A percentile compares a stretch with the other conserved stretches of the same genome.
These are phyloP conservation scores for Saccopteryx bilineata DNA, from an alignment of 2,113 vertebrate species.

Conservation along the genomic window DNA sequence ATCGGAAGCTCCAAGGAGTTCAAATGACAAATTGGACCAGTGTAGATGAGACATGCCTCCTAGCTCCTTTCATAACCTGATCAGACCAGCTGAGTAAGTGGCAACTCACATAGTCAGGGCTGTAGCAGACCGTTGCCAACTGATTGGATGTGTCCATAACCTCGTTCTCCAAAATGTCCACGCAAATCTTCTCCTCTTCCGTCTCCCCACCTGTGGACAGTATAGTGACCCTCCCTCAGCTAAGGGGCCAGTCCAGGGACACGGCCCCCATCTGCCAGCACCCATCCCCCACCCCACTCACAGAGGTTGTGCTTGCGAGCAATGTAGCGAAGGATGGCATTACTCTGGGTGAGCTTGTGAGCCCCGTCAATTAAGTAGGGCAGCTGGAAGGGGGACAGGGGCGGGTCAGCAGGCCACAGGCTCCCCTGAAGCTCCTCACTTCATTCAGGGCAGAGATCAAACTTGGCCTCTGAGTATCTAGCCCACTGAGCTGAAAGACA, in stretches of 20 bases:
- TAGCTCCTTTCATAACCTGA: background rate
- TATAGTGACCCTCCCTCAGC: background rate
- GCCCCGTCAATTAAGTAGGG: constrained; percentile 92
- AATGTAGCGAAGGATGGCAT: constrained; percentile 92
- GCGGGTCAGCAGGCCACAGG: background rate
- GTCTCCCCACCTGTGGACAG: constrained; percentile 89
- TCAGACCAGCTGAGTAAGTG: background rate
- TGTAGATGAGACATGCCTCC: background rate
- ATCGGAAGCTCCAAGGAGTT: background rate
- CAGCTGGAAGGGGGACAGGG: constrained; percentile 82
- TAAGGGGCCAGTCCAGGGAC: background rate
- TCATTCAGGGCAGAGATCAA: background rate
- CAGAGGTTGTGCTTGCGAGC: constrained; percentile 92
- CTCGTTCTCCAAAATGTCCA: constrained; percentile 92
- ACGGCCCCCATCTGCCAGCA: fast-evolving
- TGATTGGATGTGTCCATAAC: constrained; percentile 88
- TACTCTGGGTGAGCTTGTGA: constrained; percentile 91
- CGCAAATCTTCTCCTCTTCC: constrained; percentile 88
- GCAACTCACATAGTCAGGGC: constrained; percentile 88
- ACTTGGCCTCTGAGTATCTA: background rate
- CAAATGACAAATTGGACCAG: background rate
- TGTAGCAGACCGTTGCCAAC: constrained; percentile 83
- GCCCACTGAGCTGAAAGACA: background rate
- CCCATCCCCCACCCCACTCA: constrained; percentile 80
- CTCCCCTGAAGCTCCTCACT: background rate